Evolutionary conservation across 2,888 invertebrate genomes (phyloP), one percentile per base, ranked within the genome.

Genomic region (Macrosoma leucophasiata): DNA sequence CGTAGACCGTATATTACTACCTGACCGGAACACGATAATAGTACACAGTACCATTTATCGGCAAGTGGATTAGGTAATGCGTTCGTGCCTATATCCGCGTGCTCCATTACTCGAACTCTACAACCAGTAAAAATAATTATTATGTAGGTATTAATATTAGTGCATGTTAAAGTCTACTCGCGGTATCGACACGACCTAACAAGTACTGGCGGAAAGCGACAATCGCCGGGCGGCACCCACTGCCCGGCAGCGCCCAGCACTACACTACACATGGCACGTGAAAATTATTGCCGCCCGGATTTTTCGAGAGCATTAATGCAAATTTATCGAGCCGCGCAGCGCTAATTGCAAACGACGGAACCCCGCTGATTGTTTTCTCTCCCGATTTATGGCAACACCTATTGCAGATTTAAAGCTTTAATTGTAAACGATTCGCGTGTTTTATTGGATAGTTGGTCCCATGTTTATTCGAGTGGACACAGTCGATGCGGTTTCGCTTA

Each of bases 391-490:
- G 75, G 81, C 84, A 82, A 82, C 84, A 82, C 84, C 84, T 82
- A 82, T 82, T 79, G 82, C 82, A 82, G 82, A 82, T 84, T 82
- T 82, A 82, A 84, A 76, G 82, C 76, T 75, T 82, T 82, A 84
- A 84, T 84, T 82, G 82, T 81, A 78, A 82, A 78, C 82, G 79
- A 79, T 82, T 77, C 77, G 64, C 71, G 75, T 84, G 82, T 77
- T 84, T 84, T 84, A 84, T 84, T 81, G 82, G 81, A 82, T 84
- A 82, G 84, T 78, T 77, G 55, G 59, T 41, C 36, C 69, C 58
- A 69, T 79, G 79, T 84, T 82, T 81, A 81, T 82, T 73, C 66
- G 70, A 64, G 58, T 67, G 58, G 58, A 42, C 54, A 67, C 70
- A 63, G 67, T 64, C 58, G 58, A 53, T 77, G 79, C 58, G 81